Evolutionary conservation across 2,113 vertebrate genomes (phyloP).

Genomic region (Podocnemis expansa): DNA sequence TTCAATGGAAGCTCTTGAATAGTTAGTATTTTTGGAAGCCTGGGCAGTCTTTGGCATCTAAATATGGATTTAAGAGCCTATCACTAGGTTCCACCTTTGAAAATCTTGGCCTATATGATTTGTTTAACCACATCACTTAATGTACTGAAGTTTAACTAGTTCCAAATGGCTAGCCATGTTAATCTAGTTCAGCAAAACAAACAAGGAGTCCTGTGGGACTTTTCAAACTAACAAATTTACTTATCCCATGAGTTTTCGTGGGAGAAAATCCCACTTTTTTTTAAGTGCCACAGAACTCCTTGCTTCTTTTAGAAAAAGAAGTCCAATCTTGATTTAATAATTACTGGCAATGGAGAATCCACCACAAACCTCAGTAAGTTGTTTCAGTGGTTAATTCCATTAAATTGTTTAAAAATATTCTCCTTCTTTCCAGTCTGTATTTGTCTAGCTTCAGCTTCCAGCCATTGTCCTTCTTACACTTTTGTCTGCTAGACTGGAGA

Average conservation of each 20-base stretch:
- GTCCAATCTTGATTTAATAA: not conserved
- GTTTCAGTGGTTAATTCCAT: not conserved
- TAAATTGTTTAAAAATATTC: not conserved
- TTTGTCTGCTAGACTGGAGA: not conserved
- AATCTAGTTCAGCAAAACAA: too few species aligned
- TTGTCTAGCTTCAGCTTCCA: not conserved
- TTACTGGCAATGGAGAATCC: not conserved
- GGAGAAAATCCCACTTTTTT: too few species aligned
- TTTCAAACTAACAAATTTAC: too few species aligned
- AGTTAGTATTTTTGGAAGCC: not conserved
- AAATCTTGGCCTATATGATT: rapidly evolving
- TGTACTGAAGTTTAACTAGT: not conserved
- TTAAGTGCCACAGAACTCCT: too few species aligned
- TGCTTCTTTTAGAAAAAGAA: too few species aligned
- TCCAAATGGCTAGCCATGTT: too few species aligned
- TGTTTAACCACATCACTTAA: rapidly evolving
- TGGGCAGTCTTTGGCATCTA: not conserved
- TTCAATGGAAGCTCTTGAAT: not conserved
- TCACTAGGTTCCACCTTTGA: rapidly evolving
- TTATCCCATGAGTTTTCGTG: too few species aligned
- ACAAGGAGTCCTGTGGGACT: too few species aligned
- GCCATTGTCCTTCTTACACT: not conserved
- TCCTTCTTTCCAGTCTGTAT: not conserved
- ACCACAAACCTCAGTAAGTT: not conserved
- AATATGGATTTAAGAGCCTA: not conserved